Conservation (phyloP, 2,888 invertebrate species). For the Pachycephus smyrnensis region DNA sequence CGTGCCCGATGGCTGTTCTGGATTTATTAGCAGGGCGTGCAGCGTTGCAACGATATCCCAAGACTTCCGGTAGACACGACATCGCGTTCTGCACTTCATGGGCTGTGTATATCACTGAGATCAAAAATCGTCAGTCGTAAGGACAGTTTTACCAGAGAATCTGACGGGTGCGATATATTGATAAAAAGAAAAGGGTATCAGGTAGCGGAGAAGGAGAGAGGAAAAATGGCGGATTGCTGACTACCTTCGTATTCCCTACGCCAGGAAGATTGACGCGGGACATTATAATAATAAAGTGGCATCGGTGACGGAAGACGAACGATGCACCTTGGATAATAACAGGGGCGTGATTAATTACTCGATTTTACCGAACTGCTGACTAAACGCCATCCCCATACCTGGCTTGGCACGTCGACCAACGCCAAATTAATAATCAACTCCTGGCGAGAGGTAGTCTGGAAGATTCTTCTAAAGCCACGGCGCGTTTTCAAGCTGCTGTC, state of each 20-base stretch:
- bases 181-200: neutral
- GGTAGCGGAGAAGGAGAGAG: conserved; percentile 3
- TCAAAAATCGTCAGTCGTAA: neutral
- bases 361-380: conserved; percentile 40
- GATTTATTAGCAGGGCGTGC: neutral
- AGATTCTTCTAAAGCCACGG: neutral
- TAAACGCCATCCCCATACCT: conserved; percentile 16
- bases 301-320: conserved; percentile 33
- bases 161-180: neutral
- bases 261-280: conserved; percentile 5
- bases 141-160: neutral
- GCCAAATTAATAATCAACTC: conserved; percentile 11
- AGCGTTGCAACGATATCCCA: neutral
- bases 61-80: neutral
- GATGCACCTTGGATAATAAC: conserved; percentile 25
- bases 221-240: conserved; percentile 6
- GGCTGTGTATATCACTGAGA: neutral
- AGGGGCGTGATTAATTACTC: conserved; percentile 36
- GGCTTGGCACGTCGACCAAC: conserved; percentile 1
- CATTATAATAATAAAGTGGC: conserved; percentile 30
- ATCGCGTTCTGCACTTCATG: neutral
- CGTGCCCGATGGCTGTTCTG: neutral
- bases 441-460: conserved; percentile 2
- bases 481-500: neutral
- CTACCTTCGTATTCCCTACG: neutral